Evolutionary conservation across 1,140 invertebrate species (phyloP), one percentile per base, ranked within the genome.

Genomic region (Eriocheir sinensis): DNA sequence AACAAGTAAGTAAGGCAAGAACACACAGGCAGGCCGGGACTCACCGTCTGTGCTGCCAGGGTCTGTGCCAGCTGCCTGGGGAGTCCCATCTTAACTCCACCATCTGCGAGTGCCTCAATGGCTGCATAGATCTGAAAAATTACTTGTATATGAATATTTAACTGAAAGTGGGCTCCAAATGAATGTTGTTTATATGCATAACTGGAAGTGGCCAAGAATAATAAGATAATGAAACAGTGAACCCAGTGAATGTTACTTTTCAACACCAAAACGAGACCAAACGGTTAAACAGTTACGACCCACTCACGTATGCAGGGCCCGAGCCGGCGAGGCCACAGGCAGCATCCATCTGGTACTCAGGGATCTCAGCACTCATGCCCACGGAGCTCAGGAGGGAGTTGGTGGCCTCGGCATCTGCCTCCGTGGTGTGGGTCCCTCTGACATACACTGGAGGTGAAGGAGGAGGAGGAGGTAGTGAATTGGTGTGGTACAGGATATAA

Each of bases 271-370:
- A n/a, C n/a, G n/a, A n/a, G n/a, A n/a, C n/a, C n/a, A n/a, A n/a
- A n/a, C n/a, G n/a, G n/a, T n/a, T n/a, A n/a, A n/a, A n/a, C n/a
- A n/a, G n/a, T n/a, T n/a, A n/a, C n/a, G n/a, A n/a, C n/a, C 32
- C 41, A 95, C 94, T 88, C 80, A 95, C 94, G 97, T 99, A 99
- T 96, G 99, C 99, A 0, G 99, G 99, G 53, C 99, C 99, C 96
- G 98, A 99, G 21, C 99, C 99, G 96, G 98, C 99, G 0, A 99
- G 96, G 0, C 98, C 99, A 0, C 99, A 99, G 0, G 99, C 98
- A 4, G 98, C 98, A 97, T 99, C 99, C 96, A 99, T 98, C 91
- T 98, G 97, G 91, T 97, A 97, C 97, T 99, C 99, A 0, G 98
- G 97, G 6, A 99, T 98, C 96, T 98, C 97, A 96, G 99, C 98